phyloP scores from a whole-genome alignment of 1,140 invertebrate genomes.

The Drosophila ogumai region DNA sequence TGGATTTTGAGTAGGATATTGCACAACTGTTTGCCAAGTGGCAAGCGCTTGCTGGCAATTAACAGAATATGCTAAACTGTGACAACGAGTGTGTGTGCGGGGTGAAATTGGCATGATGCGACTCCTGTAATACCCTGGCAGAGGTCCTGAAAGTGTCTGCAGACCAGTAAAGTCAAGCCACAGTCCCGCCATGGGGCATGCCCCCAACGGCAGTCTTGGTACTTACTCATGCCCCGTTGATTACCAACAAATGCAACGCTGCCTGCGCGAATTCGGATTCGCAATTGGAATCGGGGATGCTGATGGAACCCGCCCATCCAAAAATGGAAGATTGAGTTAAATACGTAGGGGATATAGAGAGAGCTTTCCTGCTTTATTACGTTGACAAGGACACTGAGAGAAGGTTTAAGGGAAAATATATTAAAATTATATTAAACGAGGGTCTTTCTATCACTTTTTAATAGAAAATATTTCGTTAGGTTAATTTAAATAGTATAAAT shows the following conservation, averaged over 20 bases:
- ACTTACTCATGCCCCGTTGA: slow-evolving; percentile 32
- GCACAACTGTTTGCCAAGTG: slow-evolving; percentile 59
- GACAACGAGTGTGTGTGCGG: slow-evolving; percentile 31
- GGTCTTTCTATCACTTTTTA: too few relatives aligned
- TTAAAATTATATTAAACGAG: neutral
- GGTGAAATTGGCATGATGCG: neutral
- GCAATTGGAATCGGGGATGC: neutral
- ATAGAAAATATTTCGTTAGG: too few relatives aligned
- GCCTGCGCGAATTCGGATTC: slow-evolving; percentile 17
- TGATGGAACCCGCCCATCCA: neutral
- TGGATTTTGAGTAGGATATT: slow-evolving; percentile 66
- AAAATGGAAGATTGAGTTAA: slow-evolving; percentile 11
- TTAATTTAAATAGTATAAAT: too few relatives aligned
- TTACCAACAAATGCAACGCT: slow-evolving; percentile 35
- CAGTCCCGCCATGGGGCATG: neutral
- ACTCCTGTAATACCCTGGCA: slow-evolving; percentile 16
- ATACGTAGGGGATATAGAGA: slow-evolving; percentile 4
- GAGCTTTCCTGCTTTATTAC: neutral
- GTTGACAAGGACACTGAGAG: neutral
- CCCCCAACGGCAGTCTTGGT: slow-evolving; percentile 8
- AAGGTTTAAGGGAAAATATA: neutral
- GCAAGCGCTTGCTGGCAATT: slow-evolving; percentile 63
- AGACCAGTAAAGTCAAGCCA: neutral
- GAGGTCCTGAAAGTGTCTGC: neutral
- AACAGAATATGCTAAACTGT: slow-evolving; percentile 67